Conservation (phyloP, 2,888 invertebrate genomes). For the Brachypalpus laphriformis region DNA sequence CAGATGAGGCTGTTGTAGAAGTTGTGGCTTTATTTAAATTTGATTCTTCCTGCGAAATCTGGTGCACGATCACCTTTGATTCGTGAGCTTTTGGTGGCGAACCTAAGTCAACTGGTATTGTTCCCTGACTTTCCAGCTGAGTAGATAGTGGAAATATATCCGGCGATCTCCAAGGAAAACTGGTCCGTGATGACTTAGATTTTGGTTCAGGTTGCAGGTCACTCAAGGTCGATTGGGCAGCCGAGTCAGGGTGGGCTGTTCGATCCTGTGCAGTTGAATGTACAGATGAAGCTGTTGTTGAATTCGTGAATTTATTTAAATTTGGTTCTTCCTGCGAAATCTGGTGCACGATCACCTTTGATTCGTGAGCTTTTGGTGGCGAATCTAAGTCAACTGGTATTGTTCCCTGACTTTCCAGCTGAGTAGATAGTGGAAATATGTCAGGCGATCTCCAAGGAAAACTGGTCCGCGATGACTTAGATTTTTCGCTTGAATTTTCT, state of each 20-base stretch:
- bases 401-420: not conserved
- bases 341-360: not conserved
- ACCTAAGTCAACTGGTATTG: too few species aligned
- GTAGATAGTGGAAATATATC: not conserved
- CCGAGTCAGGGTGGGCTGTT: too few species aligned
- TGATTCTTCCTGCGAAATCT: not conserved
- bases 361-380: not conserved
- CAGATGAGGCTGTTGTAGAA: not conserved
- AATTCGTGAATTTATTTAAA: not conserved
- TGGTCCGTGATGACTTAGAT: not conserved
- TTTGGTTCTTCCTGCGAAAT: not conserved
- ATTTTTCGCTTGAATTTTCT: not conserved
- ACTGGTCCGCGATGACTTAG: not conserved
- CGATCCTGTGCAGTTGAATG: not conserved
- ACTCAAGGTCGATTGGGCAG: too few species aligned
- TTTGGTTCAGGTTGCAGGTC: too few species aligned
- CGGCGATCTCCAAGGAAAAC: not conserved
- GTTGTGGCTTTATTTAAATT: not conserved
- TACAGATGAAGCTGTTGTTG: too few species aligned
- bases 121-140: not conserved
- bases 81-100: too few species aligned
- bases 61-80: not conserved
- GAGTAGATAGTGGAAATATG: not conserved
- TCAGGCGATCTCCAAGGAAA: not conserved
- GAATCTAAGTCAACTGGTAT: too few species aligned